Evolutionary conservation across 2,888 invertebrate genomes (phyloP).

Genomic region (Epinotia ramella): DNA sequence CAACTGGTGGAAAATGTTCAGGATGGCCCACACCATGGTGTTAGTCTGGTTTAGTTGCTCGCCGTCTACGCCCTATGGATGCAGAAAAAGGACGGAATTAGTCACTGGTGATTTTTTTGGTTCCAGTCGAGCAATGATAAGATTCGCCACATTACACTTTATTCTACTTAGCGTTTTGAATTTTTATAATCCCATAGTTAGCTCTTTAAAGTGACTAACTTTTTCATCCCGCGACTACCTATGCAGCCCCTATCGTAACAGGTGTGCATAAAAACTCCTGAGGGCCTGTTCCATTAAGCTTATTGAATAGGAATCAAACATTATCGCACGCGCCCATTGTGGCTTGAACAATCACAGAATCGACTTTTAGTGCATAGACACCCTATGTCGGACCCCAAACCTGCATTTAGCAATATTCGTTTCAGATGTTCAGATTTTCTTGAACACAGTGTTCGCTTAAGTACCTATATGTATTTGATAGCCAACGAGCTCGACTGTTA

Average conservation of each 20-base stretch:
- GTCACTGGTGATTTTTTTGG: slow-evolving; percentile 15
- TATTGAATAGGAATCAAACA: neutral
- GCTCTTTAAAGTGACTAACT: neutral
- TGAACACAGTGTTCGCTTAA: no score
- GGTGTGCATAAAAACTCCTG: neutral
- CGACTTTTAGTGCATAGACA: no score
- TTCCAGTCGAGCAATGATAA: neutral
- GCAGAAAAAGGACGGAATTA: slow-evolving; percentile 35
- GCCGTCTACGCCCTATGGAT: slow-evolving; percentile 62
- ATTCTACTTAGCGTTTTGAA: no score
- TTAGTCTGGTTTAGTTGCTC: slow-evolving; percentile 65
- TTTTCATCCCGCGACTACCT: neutral
- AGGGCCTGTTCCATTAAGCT: neutral
- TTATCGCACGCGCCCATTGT: neutral
- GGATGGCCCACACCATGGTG: slow-evolving; percentile 75
- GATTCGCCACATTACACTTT: neutral
- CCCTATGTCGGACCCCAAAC: no score
- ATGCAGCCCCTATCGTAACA: neutral
- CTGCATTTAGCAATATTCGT: no score
- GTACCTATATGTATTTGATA: no score
- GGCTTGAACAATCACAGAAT: neutral
- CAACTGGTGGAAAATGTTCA: slow-evolving; percentile 82
- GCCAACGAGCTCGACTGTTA: no score
- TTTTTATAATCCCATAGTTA: no score
- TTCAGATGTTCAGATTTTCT: no score